These are phyloP conservation scores for Asarcornis scutulata DNA, from an alignment of 2,113 vertebrate genomes.

Conservation along the genomic window DNA sequence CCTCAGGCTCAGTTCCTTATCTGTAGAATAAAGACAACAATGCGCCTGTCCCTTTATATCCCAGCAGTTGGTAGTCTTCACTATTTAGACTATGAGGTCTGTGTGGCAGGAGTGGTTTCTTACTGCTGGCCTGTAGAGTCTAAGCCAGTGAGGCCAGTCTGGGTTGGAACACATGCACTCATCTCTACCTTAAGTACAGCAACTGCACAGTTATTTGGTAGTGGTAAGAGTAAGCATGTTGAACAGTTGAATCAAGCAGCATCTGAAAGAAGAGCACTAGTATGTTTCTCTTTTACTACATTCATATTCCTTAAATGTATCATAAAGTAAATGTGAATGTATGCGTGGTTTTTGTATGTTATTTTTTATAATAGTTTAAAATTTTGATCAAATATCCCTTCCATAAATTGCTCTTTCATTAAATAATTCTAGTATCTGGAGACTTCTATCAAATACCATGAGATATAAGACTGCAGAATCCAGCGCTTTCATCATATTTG, in stretches of 20 bases:
- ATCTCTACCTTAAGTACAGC: neutral
- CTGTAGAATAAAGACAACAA: neutral
- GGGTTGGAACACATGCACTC: neutral
- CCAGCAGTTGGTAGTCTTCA: neutral
- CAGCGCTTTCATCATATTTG: neutral
- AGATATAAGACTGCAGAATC: neutral
- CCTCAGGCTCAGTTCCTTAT: neutral
- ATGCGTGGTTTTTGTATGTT: neutral
- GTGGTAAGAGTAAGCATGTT: neutral
- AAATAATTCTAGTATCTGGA: neutral
- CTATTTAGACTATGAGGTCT: neutral
- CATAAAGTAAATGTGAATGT: neutral
- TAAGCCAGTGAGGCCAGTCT: neutral
- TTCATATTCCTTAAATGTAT: neutral
- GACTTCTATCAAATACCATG: neutral
- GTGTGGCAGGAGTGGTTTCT: neutral
- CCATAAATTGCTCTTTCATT: neutral
- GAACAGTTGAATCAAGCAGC: neutral
- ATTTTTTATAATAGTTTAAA: neutral
- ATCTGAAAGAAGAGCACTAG: neutral
- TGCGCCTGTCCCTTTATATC: neutral
- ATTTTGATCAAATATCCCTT: neutral
- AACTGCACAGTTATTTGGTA: neutral
- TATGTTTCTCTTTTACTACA: neutral
- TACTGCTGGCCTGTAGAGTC: neutral